Conservation (phyloP, 1,140 invertebrate species). For the Zaprionus africanus region DNA sequence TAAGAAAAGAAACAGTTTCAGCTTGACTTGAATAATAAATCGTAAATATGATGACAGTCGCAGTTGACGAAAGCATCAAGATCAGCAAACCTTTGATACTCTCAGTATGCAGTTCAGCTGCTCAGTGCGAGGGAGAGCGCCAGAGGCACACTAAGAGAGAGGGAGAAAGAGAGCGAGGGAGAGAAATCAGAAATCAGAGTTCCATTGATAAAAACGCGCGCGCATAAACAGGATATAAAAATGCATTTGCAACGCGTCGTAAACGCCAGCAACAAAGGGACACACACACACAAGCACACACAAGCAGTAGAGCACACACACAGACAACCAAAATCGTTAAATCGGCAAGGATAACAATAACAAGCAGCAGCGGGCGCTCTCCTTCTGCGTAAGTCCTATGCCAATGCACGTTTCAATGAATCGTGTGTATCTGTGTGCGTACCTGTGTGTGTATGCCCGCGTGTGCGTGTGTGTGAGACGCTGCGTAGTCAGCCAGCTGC, state of each 20-base stretch:
- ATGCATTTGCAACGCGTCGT: conserved; percentile 73
- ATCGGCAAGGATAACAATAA: conserved; percentile 79
- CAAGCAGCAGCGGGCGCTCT: conserved; percentile 60
- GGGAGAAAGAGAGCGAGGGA: conserved; percentile 11
- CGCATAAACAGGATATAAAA: conserved; percentile 82
- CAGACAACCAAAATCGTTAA: conserved; percentile 61
- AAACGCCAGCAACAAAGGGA: conserved; percentile 58
- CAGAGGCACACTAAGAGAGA: background rate
- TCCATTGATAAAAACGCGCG: conserved; percentile 61
- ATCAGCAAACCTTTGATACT: conserved; percentile 44
- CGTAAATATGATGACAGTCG: conserved; percentile 34
- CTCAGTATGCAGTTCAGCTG: conserved; percentile 29
- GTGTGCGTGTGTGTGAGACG: conserved; percentile 4
- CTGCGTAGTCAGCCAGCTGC: conserved; percentile 59
- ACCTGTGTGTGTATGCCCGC: background rate
- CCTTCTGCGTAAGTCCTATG: conserved; percentile 52
- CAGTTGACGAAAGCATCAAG: conserved; percentile 47
- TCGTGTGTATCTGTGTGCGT: background rate
- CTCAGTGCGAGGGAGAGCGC: conserved; percentile 6
- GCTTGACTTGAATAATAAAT: conserved; percentile 30
- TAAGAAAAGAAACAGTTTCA: conserved; percentile 35
- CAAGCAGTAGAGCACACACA: conserved; percentile 16
- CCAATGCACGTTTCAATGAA: conserved; percentile 66
- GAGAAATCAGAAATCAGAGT: conserved; percentile 50
- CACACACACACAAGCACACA: conserved; percentile 32